Percentiles rank a stretch among this genome's conserved stretches.
Conservation (phyloP, 2,797 vertebrate species). For the Melopsittacus undulatus region DNA sequence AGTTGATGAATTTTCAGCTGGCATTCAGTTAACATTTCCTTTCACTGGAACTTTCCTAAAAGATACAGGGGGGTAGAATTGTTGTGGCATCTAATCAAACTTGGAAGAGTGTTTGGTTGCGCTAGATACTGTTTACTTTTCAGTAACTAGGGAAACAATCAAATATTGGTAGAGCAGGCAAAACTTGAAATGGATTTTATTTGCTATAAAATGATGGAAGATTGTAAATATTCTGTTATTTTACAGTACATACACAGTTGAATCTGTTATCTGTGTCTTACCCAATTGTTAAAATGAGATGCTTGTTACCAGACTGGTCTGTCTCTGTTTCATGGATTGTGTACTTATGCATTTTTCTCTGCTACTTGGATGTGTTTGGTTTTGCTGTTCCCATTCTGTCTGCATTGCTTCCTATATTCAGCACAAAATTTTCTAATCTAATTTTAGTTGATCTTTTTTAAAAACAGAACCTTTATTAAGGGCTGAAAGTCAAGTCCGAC, state of each 20-base stretch:
- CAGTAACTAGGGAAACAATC: background rate
- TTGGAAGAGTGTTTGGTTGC: background rate
- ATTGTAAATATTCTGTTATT: background rate
- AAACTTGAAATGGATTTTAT: background rate
- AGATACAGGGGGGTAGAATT: background rate
- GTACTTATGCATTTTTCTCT: background rate
- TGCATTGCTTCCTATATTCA: slow-evolving; percentile 16
- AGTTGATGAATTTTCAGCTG: background rate
- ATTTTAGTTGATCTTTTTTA: slow-evolving; percentile 6
- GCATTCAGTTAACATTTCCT: background rate
- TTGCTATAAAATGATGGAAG: background rate
- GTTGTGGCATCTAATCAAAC: background rate
- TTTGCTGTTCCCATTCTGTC: slow-evolving; percentile 48
- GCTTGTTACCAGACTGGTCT: background rate
- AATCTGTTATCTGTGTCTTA: background rate
- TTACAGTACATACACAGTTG: background rate
- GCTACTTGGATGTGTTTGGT: background rate
- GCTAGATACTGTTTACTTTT: background rate
- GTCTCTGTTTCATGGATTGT: background rate
- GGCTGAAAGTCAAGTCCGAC: background rate
- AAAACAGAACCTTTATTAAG: slow-evolving; percentile 20
- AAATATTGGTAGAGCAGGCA: background rate
- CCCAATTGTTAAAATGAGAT: background rate
- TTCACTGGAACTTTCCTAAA: background rate
- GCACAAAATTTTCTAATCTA: slow-evolving; percentile 14